Evolutionary conservation across 2,888 invertebrate genomes (phyloP).

Genomic region (Sinhomidia bicolor): DNA sequence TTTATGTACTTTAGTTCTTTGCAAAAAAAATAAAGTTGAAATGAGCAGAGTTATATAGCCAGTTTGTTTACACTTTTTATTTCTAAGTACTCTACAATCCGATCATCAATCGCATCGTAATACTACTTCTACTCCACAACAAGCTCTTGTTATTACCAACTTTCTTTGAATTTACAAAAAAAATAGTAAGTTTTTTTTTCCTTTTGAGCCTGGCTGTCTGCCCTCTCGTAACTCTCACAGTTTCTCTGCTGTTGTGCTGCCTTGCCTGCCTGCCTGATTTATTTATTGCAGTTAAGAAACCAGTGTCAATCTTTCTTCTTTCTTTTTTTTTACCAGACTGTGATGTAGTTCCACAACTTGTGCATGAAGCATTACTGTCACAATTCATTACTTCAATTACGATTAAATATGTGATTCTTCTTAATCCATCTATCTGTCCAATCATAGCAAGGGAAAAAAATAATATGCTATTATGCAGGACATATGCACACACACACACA

Average conservation of each 20-base stretch:
- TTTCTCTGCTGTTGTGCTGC: too few relatives aligned
- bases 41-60: too few relatives aligned
- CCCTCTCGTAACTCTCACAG: not conserved
- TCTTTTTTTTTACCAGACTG: not conserved
- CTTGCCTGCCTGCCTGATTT: not conserved
- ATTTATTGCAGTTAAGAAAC: constrained; percentile 16
- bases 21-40: too few relatives aligned
- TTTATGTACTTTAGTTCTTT: too few relatives aligned
- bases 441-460: not conserved
- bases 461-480: too few relatives aligned
- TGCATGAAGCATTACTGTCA: constrained; percentile 59
- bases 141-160: too few relatives aligned
- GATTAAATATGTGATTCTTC: constrained; percentile 60
- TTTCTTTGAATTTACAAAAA: too few relatives aligned
- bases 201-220: not conserved
- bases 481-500: not conserved
- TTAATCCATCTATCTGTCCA: constrained; percentile 58
- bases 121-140: too few relatives aligned
- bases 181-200: too few relatives aligned
- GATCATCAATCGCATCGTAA: too few relatives aligned
- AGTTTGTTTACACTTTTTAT: too few relatives aligned
- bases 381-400: constrained; percentile 65
- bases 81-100: too few relatives aligned
- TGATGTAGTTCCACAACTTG: not conserved
- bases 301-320: constrained; percentile 11